Conservation (phyloP, 2,888 invertebrate genomes). For the Thecophora atra region DNA sequence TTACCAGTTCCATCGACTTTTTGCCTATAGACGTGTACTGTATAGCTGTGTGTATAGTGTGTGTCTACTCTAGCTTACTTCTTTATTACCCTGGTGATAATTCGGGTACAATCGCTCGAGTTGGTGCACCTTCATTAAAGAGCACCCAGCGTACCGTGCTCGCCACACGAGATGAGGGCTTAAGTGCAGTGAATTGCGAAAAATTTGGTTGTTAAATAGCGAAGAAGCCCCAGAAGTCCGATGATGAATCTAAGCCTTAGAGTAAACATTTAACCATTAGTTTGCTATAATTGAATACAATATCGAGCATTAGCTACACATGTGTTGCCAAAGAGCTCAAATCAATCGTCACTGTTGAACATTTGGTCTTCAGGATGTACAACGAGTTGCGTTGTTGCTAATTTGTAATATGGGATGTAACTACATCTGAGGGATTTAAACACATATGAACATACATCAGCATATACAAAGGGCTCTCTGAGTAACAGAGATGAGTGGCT, state of each 20-base stretch:
- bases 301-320: background rate
- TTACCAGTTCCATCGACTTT: background rate
- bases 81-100: slow-evolving; percentile 30
- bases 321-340: slow-evolving; percentile 6
- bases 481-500: too few relatives aligned
- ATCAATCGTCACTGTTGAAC: background rate
- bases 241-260: background rate
- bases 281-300: slow-evolving; percentile 1
- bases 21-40: background rate
- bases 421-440: too few relatives aligned
- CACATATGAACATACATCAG: too few relatives aligned
- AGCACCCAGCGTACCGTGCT: background rate
- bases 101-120: slow-evolving; percentile 19
- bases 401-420: too few relatives aligned
- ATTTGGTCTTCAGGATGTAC: background rate
- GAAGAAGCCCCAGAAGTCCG: background rate
- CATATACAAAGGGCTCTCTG: too few relatives aligned
- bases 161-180: slow-evolving; percentile 13
- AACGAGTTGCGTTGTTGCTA: too few relatives aligned
- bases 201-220: slow-evolving; percentile 15
- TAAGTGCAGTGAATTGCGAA: slow-evolving; percentile 22
- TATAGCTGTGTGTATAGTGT: slow-evolving; percentile 3
- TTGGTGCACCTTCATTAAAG: slow-evolving; percentile 13
- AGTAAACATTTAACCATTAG: slow-evolving; percentile 23
- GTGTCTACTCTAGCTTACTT: too few relatives aligned